Conservation (phyloP, 2,888 invertebrate species). For the Onthophagus sagittarius region DNA sequence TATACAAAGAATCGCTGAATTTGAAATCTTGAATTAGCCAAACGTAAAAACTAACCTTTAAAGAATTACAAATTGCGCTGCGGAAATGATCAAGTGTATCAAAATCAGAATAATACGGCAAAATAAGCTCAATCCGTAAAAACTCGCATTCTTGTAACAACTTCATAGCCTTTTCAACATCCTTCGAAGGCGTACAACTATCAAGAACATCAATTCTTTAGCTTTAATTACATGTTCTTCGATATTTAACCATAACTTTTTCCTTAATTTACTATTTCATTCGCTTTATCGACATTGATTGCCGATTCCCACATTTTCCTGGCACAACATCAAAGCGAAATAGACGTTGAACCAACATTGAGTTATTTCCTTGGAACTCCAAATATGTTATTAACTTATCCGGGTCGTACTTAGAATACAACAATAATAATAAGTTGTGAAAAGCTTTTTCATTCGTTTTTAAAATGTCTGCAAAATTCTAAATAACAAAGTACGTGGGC, state of each 20-base stretch:
- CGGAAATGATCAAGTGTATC: conserved; percentile 97
- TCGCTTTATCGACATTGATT: conserved; percentile 75
- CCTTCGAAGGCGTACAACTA: conserved; percentile 47
- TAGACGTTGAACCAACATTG: conserved; percentile 69
- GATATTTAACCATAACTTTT: conserved; percentile 89
- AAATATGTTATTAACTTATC: conserved; percentile 75
- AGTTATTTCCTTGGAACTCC: conserved; percentile 70
- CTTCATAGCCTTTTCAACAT: conserved; percentile 85
- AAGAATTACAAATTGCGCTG: conserved; percentile 82
- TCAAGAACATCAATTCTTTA: background rate
- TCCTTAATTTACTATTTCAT: conserved; percentile 79
- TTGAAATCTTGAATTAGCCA: no score
- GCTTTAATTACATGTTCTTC: background rate
- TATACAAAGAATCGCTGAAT: no score
- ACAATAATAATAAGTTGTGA: conserved; percentile 86
- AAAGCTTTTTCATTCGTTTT: conserved; percentile 78
- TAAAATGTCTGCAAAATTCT: conserved; percentile 77
- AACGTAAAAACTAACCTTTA: conserved; percentile 68
- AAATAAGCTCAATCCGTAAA: conserved; percentile 92
- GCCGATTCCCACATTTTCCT: conserved; percentile 86
- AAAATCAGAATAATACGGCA: conserved; percentile 97
- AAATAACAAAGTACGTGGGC: conserved; percentile 81
- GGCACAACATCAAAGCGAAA: conserved; percentile 75
- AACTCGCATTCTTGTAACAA: conserved; percentile 85
- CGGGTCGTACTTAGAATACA: conserved; percentile 69